phyloP scores from a whole-genome alignment of 2,113 vertebrate species.

The Vulpes vulpes region DNA sequence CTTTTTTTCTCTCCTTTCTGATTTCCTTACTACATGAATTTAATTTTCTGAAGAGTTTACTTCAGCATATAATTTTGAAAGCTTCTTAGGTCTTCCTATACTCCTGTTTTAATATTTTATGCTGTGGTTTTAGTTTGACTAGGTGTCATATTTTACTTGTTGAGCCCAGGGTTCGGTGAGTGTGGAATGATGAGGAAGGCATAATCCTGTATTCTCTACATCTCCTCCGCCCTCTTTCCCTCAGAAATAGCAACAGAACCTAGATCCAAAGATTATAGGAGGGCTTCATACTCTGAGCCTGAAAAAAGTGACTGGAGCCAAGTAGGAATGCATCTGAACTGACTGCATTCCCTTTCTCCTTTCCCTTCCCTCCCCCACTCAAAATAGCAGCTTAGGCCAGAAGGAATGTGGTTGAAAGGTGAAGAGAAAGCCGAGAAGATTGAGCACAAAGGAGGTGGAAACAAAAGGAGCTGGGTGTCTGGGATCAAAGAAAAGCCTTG shows the following conservation, averaged over 20 bases:
- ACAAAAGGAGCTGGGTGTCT: slow-evolving; percentile 59
- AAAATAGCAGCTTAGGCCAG: slow-evolving; percentile 37
- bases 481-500: slow-evolving; percentile 51
- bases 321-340: slow-evolving; percentile 69
- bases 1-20: slow-evolving; percentile 66
- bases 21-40: slow-evolving; percentile 79
- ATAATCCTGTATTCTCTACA: not conserved
- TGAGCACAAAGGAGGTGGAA: slow-evolving; percentile 73
- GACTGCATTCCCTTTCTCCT: slow-evolving; percentile 69
- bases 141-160: slow-evolving; percentile 64
- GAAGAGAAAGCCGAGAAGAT: slow-evolving; percentile 64
- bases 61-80: slow-evolving; percentile 76
- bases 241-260: not conserved
- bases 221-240: slow-evolving; percentile 7
- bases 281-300: slow-evolving; percentile 29
- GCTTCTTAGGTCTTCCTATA: slow-evolving; percentile 62
- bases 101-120: slow-evolving; percentile 76
- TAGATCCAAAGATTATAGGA: slow-evolving; percentile 45
- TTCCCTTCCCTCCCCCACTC: slow-evolving; percentile 60
- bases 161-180: slow-evolving; percentile 35
- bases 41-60: slow-evolving; percentile 76
- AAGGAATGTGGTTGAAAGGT: slow-evolving; percentile 79
- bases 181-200: slow-evolving; percentile 5
- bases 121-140: slow-evolving; percentile 73
- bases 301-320: slow-evolving; percentile 48